Base-by-base conservation (phyloP, 2,797 vertebrate species). In the Paedocypris micromegethes region DNA sequence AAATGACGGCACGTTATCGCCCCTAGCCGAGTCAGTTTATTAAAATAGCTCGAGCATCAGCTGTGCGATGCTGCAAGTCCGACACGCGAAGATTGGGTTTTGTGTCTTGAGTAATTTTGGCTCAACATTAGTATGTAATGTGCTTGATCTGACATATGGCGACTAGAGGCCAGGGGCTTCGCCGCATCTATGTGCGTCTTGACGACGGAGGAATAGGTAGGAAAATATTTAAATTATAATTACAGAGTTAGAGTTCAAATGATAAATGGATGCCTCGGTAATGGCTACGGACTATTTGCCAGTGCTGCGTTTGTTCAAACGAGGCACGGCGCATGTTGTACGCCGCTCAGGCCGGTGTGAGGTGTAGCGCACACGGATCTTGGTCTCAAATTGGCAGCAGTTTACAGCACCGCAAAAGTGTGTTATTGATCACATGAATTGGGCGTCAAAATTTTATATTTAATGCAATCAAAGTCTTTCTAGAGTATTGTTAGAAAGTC, bases 131-230 rank as follows among this genome's bases (percentile, higher is more conserved):
- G 45, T 57, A 51, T 64, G 49, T 9, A 7, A 6, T 50, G 58
- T 70, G 23, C 41, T 45, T 9, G 58, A 5, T 62, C 8, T 44
- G 60, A 63, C 53, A 57, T 63, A 62, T 56, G 59, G 59, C 52
- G 39, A 70, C 40, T 44, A 45, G 4, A 64, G 68, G 59, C 68
- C 68, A 49, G 38, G 9, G n/a, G 7, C 51, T 6, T 62, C 50
- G 37, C 7, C 5, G 40, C 39, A 50, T 8, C 50, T 52, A 9
- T 57, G 7, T 41, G 8, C 40, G 23, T 52, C 3, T 42, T n/a
- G 47, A 60, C 9, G 9, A 42, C 39, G 45, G 5, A 1, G 7
- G 7, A 61, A 39, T 23, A 40, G 37, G 8, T 23, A 23, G 57
- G 7, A 50, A 6, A 50, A 23, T 23, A 23, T 23, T 23, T 23